Base-by-base conservation (phyloP, 2,888 invertebrate genomes). In the Hirtodrosophila cameraria region DNA sequence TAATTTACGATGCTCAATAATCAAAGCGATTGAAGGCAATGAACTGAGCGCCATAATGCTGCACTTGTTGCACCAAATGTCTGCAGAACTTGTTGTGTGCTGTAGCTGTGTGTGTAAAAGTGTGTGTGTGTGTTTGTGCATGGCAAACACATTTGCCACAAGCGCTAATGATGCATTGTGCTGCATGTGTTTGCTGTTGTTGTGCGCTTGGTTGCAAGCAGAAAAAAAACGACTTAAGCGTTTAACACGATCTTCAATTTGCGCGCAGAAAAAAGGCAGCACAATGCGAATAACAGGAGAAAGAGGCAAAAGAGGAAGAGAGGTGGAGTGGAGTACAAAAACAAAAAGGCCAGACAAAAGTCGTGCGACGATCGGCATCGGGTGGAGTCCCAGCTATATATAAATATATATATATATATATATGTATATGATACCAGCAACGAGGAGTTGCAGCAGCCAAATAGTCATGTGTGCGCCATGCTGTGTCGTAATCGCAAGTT, bases 201-300 rank as follows among this genome's bases (percentile, higher is more conserved):
- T 52, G 31, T 45, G 8, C 30, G 43, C n/a, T 23, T 33, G 31
- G 31, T 18, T 33, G 57, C 46, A 39, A 42, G 11, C 15, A 41
- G 31, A 54, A 53, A 58, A 64, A 71, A 70, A 67, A 57, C 69
- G 80, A 79, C 80, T 81, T 81, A 65, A 82, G 86, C 82, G 86
- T 80, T 87, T 87, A 82, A 82, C 82, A 82, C 82, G 82, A 82
- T 87, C 82, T 87, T 86, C 82, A 82, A 87, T 82, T 82, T 82
- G 82, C 86, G 77, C 77, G 31, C 67, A 62, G 58, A 75, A 58
- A 23, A n/a, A n/a, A n/a, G n/a, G n/a, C n/a, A n/a, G n/a, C 41
- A 50, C 64, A 65, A 67, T 65, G 59, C 59, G 41, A 67, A 30
- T 13, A 27, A 25, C 12, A 11, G 43, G 4, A 16, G 27, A 45